These are phyloP conservation scores for Grantiella picta DNA, from an alignment of 2,113 vertebrate genomes.

Conservation along the genomic window DNA sequence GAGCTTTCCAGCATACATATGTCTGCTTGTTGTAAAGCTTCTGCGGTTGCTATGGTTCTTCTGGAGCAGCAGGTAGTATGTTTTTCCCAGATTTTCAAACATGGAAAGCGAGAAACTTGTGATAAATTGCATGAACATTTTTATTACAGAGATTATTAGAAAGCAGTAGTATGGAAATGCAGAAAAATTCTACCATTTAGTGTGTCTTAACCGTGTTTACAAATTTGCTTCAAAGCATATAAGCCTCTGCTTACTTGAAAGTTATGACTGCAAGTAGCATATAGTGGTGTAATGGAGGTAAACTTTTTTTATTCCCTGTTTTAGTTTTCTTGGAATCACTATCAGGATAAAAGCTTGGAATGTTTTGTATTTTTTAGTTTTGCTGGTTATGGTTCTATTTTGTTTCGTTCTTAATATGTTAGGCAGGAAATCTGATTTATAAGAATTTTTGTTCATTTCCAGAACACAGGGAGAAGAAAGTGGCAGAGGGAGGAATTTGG, in stretches of 20 bases:
- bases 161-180: background rate
- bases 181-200: background rate
- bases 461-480: background rate
- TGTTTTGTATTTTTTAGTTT: background rate
- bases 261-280: background rate
- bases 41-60: background rate
- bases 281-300: background rate
- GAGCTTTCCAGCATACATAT: background rate
- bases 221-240: background rate
- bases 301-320: background rate
- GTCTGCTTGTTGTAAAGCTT: background rate
- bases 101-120: background rate
- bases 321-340: background rate
- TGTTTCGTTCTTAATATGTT: background rate
- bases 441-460: background rate
- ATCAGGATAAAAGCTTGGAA: background rate
- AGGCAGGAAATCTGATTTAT: background rate
- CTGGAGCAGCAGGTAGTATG: background rate
- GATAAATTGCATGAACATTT: background rate
- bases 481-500: background rate
- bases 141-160: background rate
- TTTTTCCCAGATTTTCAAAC: background rate
- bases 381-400: background rate
- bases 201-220: background rate
- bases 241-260: background rate